Evolutionary conservation across 2,113 vertebrate genomes (phyloP).

Genomic region (Osmerus eperlanus): DNA sequence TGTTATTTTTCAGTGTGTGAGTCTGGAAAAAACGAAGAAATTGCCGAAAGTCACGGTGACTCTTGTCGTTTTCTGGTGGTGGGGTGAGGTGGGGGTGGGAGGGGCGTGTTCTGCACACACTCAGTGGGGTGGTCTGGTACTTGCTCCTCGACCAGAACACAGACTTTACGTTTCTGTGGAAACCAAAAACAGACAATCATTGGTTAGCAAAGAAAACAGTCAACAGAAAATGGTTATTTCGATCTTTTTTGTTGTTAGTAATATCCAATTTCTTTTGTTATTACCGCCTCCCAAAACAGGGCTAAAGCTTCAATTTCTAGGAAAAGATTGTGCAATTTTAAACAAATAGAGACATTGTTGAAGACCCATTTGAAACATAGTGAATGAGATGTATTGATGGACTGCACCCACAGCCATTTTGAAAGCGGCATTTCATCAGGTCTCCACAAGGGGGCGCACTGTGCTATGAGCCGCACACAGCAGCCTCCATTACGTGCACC

Average conservation of each 20-base stretch:
- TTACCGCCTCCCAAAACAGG: neutral
- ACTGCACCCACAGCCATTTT: neutral
- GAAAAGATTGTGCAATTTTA: neutral
- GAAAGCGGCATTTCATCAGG: neutral
- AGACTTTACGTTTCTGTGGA: conserved; percentile 69
- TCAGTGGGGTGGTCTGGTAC: conserved; percentile 60
- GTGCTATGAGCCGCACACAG: neutral
- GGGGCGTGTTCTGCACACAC: conserved; percentile 43
- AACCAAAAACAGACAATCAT: conserved; percentile 3
- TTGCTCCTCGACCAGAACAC: conserved; percentile 41
- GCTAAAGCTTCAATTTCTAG: neutral
- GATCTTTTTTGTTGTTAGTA: too few relatives aligned
- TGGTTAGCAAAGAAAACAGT: neutral
- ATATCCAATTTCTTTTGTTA: neutral
- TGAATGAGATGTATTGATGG: neutral
- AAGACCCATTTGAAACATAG: too few relatives aligned
- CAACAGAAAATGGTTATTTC: neutral
- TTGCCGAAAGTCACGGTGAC: conserved; percentile 17
- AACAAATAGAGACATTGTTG: too few relatives aligned
- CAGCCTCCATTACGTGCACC: conserved; percentile 4
- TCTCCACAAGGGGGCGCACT: neutral
- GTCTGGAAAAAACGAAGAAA: neutral
- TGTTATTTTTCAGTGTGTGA: conserved; percentile 7
- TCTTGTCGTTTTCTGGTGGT: conserved; percentile 39
- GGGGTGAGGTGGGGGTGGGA: conserved; percentile 16